These are phyloP conservation scores for Listronotus oregonensis DNA, from an alignment of 1,140 invertebrate genomes.

Conservation along the genomic window DNA sequence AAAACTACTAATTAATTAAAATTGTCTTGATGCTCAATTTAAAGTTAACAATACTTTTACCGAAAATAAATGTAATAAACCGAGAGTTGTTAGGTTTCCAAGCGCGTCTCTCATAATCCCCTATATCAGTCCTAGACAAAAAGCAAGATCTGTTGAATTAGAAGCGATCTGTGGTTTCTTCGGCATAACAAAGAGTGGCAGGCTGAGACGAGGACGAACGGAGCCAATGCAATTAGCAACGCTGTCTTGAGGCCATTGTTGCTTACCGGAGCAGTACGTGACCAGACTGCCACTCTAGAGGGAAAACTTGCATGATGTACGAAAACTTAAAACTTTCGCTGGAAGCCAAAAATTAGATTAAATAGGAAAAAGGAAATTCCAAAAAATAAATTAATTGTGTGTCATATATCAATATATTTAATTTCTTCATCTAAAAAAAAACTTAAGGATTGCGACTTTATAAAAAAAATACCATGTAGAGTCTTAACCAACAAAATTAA, in stretches of 20 bases:
- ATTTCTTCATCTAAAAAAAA: no score
- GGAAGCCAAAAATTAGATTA: not conserved
- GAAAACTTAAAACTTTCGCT: constrained; percentile 2
- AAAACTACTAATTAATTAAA: no score
- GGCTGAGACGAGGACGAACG: constrained; percentile 15
- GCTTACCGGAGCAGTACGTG: constrained; percentile 48
- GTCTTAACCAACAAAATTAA: no score
- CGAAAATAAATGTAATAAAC: not conserved
- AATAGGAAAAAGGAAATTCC: not conserved
- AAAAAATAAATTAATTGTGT: no score
- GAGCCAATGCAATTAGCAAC: constrained; percentile 50
- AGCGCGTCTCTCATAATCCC: constrained; percentile 6
- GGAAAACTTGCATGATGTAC: not conserved
- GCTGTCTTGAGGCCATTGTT: constrained; percentile 52
- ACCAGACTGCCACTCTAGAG: constrained; percentile 40
- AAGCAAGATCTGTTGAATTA: constrained; percentile 26
- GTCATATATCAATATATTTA: no score
- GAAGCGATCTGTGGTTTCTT: constrained; percentile 20
- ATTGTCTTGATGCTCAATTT: no score
- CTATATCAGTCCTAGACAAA: constrained; percentile 18
- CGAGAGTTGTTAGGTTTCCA: constrained; percentile 1
- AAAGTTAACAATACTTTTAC: no score
- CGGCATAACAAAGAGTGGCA: constrained; percentile 24
- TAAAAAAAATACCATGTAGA: no score
- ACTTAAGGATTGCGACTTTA: no score